Conservation (phyloP, 2,888 invertebrate genomes). For the Caenorhabditis sp. region DNA sequence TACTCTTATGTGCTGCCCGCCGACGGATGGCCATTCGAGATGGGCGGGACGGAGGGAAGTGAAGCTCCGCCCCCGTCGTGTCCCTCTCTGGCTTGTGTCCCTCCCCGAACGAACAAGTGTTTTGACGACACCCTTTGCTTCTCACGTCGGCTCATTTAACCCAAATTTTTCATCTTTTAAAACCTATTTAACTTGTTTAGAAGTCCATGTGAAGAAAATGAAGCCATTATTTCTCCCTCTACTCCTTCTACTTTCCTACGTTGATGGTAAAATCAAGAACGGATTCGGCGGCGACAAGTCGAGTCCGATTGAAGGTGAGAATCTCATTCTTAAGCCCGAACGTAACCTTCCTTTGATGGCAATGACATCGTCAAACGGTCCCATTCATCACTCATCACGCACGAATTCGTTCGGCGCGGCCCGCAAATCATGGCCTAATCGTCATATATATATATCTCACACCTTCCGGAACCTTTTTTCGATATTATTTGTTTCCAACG, state of each 20-base stretch:
- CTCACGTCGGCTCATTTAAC: background rate
- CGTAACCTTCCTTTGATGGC: background rate
- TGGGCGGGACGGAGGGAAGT: background rate
- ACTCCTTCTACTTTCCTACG: background rate
- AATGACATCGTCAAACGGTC: background rate
- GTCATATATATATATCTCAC: background rate
- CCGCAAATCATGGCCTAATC: background rate
- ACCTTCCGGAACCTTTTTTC: background rate
- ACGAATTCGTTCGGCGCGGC: background rate
- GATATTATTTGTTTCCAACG: background rate
- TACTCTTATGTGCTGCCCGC: too few species aligned
- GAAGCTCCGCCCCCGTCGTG: background rate
- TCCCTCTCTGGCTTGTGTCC: background rate
- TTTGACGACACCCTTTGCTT: constrained; percentile 2
- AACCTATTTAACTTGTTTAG: background rate
- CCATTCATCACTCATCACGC: background rate
- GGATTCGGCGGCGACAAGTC: background rate
- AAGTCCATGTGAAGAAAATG: too few species aligned
- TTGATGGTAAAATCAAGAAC: background rate
- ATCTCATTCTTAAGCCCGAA: too few species aligned
- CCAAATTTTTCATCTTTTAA: background rate
- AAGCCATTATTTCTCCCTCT: too few species aligned
- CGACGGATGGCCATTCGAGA: background rate
- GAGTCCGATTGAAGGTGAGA: constrained; percentile 2
- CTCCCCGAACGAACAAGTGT: constrained; percentile 11